phyloP scores from a whole-genome alignment of 1,140 invertebrate species.

The Drosophila pandora region DNA sequence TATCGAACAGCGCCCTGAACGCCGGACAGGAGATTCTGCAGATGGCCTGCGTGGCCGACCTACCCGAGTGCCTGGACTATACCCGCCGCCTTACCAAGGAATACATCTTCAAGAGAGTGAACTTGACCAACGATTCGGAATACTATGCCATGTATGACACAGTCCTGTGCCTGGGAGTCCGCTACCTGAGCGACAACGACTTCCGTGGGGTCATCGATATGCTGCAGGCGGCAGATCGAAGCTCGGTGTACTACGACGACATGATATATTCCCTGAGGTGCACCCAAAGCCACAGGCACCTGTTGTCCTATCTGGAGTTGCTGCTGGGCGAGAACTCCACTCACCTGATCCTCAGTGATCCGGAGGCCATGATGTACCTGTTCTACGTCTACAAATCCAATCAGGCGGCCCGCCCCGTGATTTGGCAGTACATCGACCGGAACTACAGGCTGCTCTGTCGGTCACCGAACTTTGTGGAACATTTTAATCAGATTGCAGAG shows the following conservation, averaged over 20 bases:
- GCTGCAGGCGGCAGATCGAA: constrained; percentile 35
- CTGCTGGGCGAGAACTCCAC: constrained; percentile 64
- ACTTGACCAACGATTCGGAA: constrained; percentile 30
- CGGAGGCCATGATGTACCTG: constrained; percentile 66
- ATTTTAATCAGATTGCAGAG: constrained; percentile 83
- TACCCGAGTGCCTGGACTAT: constrained; percentile 64
- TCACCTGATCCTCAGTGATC: constrained; percentile 51
- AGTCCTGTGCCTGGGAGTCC: constrained; percentile 60
- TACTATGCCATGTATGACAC: constrained; percentile 52
- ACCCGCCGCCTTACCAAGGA: constrained; percentile 52
- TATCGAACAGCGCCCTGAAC: constrained; percentile 7
- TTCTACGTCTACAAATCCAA: constrained; percentile 64
- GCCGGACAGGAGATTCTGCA: constrained; percentile 30
- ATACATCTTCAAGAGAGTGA: constrained; percentile 50
- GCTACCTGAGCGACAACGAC: constrained; percentile 54
- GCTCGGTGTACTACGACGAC: constrained; percentile 57
- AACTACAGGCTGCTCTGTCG: constrained; percentile 61
- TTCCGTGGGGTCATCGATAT: constrained; percentile 49
- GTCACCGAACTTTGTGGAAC: constrained; percentile 51
- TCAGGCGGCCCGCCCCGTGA: constrained; percentile 37
- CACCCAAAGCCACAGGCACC: constrained; percentile 56
- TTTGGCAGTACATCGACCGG: constrained; percentile 67
- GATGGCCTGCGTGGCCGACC: constrained; percentile 63
- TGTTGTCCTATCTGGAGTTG: constrained; percentile 58
- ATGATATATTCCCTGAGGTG: constrained; percentile 70